Evolutionary conservation across 1,140 invertebrate genomes (phyloP).

Genomic region (Caenorhabditis inopinata): DNA sequence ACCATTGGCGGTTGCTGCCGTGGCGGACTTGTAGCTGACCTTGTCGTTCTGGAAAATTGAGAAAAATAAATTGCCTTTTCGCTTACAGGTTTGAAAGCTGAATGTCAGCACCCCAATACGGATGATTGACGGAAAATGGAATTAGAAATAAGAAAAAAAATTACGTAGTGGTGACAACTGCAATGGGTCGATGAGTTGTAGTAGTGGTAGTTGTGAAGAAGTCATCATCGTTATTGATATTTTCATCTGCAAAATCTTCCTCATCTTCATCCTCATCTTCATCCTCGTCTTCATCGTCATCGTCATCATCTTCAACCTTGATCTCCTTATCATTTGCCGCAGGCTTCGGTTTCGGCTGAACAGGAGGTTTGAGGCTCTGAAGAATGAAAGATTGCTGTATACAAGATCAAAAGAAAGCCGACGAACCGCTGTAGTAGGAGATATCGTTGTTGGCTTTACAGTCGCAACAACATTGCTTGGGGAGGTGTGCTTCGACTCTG

Average conservation of each 20-base stretch:
- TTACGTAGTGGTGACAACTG: background rate
- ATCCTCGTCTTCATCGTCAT: slow-evolving; percentile 12
- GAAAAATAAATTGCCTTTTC: background rate
- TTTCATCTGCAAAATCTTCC: slow-evolving; percentile 24
- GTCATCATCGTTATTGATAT: slow-evolving; percentile 23
- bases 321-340: slow-evolving; percentile 15
- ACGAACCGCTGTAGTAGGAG: slow-evolving; percentile 1
- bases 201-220: background rate
- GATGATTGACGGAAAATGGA: too few relatives aligned
- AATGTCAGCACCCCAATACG: too few relatives aligned
- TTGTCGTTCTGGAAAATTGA: slow-evolving; percentile 24
- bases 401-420: slow-evolving; percentile 9
- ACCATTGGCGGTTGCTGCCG: slow-evolving; percentile 7
- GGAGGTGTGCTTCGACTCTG: background rate
- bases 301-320: slow-evolving; percentile 17
- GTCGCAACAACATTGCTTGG: slow-evolving; percentile 3
- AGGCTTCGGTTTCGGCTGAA: slow-evolving; percentile 9
- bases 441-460: background rate
- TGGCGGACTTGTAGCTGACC: slow-evolving; percentile 15
- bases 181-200: background rate
- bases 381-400: slow-evolving; percentile 24
- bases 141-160: background rate
- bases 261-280: slow-evolving; percentile 7
- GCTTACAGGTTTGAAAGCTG: too few relatives aligned
- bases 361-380: slow-evolving; percentile 26